A percentile compares a stretch with the other conserved stretches of the same genome.
Conservation (phyloP, 2,888 invertebrate species). For the Pollenia labialis region DNA sequence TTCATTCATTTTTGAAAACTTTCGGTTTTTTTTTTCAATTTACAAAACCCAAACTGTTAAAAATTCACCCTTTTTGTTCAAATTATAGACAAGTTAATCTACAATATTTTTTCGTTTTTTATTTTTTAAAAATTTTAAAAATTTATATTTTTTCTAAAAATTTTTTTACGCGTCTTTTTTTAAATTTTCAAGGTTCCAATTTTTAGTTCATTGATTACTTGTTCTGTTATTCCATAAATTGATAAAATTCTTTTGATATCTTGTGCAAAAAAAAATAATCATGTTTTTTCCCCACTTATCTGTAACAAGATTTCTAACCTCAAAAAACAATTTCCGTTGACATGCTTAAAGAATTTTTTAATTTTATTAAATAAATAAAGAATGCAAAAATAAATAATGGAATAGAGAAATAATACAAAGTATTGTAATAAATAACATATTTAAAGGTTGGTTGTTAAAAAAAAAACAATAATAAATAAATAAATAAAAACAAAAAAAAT, state of each 20-base stretch:
- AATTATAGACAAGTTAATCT: too few relatives aligned
- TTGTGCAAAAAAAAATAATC: conserved; percentile 51
- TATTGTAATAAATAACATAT: conserved; percentile 13
- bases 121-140: too few relatives aligned
- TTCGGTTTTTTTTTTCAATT: too few relatives aligned
- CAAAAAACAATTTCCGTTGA: conserved; percentile 72
- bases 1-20: too few relatives aligned
- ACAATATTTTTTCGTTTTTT: too few relatives aligned
- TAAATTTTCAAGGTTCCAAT: conserved; percentile 19
- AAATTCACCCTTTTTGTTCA: too few relatives aligned
- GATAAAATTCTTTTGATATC: conserved; percentile 63
- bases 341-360: conserved; percentile 71
- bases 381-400: not conserved
- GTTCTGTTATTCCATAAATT: conserved; percentile 2
- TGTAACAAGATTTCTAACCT: conserved; percentile 60
- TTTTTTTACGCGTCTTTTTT: not conserved
- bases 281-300: conserved; percentile 54
- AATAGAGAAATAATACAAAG: not conserved
- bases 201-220: not conserved
- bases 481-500: conserved; percentile 15
- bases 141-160: too few relatives aligned
- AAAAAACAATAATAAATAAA: not conserved
- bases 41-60: too few relatives aligned
- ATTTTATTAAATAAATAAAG: conserved; percentile 59
- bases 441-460: conserved; percentile 14